Evolutionary conservation across 2,113 vertebrate species (phyloP), one percentile per base, ranked within the genome.

Genomic region (Xiphias gladius): DNA sequence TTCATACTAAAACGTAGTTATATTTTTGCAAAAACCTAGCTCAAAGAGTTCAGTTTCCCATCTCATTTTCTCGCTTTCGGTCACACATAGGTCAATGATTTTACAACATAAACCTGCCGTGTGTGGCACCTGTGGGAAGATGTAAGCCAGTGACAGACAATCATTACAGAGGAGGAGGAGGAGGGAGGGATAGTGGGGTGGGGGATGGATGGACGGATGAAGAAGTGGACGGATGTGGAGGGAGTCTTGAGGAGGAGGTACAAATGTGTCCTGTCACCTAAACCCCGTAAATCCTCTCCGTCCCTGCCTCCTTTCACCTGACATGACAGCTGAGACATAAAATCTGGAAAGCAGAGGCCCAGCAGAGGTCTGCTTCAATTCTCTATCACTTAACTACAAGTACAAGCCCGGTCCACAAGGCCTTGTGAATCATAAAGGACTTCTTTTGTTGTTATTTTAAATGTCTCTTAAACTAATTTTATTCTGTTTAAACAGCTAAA

Each of bases 61-160:
- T 48, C 48, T 14, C 4, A 3, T 11, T 48, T 41, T 48, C 28
- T 48, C 14, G 6, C 63, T 28, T 28, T 35, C 10, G 46, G 55
- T 58, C 57, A 28, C 22, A 17, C 35, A 2, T 35, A 80, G 61
- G 35, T 63, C 75, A 85, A 0, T 2, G 24, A 24, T n/a, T 70
- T 61, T 26, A 62, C 16, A 7, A 41, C 87, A 28, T 37, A 4
- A n/a, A 24, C 63, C 67, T 52, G 35, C 73, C 43, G 87, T 46
- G 57, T 17, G 66, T 0, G 9, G 55, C 87, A 86, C 81, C 87
- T 86, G 87, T 84, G 85, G 35, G 80, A 41, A 55, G 73, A 76
- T 52, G 52, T 86, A 70, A 86, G 73, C 55, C 48, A 3, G 65
- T 46, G 86, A 78, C 80, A 83, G 85, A 46, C 16, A 2, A 22